These are phyloP conservation scores for Engystomops pustulosus DNA, from an alignment of 2,113 vertebrate species.

Conservation along the genomic window DNA sequence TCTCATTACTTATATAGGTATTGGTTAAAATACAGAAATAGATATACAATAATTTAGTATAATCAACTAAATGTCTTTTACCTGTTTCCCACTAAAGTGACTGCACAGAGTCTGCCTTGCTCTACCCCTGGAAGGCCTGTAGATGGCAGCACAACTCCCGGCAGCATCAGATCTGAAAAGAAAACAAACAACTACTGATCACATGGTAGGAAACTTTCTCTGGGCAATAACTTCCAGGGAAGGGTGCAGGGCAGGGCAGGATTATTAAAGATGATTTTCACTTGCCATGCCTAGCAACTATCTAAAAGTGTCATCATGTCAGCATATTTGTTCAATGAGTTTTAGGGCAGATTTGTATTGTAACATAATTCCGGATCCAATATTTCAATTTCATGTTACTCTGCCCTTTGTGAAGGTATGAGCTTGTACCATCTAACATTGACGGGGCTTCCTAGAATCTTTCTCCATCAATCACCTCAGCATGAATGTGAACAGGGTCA, in stretches of 20 bases:
- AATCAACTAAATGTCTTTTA: too few relatives aligned
- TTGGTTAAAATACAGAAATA: not conserved
- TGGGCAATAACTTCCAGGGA: not conserved
- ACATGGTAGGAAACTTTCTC: conserved; percentile 2
- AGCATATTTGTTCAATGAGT: not conserved
- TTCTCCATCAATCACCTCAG: too few relatives aligned
- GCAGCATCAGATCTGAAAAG: conserved; percentile 92
- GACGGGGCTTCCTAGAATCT: too few relatives aligned
- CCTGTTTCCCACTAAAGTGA: conserved; percentile 87
- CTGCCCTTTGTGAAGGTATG: too few relatives aligned
- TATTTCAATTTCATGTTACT: too few relatives aligned
- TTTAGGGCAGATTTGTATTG: not conserved
- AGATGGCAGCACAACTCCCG: conserved; percentile 85
- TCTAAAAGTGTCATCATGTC: not conserved
- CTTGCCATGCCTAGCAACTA: not conserved
- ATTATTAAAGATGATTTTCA: not conserved
- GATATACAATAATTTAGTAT: conserved; percentile 66
- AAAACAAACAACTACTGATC: not conserved
- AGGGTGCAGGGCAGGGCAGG: not conserved
- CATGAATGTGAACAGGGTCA: too few relatives aligned
- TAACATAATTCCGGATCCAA: too few relatives aligned
- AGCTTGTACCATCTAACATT: too few relatives aligned
- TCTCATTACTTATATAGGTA: too few relatives aligned
- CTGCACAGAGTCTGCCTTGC: conserved; percentile 81
- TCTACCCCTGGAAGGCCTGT: conserved; percentile 84